Evolutionary conservation across 2,113 vertebrate genomes (phyloP), one percentile per base, ranked within the genome.

Genomic region (Sylvilagus bachmani): DNA sequence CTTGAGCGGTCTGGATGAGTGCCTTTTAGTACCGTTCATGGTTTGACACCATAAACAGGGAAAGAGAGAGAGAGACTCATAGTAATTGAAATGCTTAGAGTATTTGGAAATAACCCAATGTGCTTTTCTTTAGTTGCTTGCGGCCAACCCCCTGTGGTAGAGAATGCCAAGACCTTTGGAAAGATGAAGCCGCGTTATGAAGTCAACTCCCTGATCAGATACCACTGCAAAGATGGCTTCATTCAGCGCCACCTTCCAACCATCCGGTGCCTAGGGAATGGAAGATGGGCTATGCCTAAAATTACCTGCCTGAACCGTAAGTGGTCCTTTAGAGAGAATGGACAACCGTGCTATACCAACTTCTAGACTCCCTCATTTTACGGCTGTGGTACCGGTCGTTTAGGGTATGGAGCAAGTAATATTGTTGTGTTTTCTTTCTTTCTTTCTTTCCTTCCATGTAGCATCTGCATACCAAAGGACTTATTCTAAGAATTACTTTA

Each of bases 281-380:
- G 99, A 91, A 98, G 96, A 95, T 99, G 99, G 99, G 99, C 99
- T 66, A 93, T 98, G 91, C 99, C 99, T 86, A 99, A 99, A 98
- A 99, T 99, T 95, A 98, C 98, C 98, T 99, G 99, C 98, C 98
- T 99, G 98, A 99, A 98, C 96, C 99, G 99, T 99, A 98, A 99
- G 99, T 99, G 96, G 90, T 94, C 89, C 94, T 96, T 96, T 95
- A 98, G 83, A 97, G 91, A 61, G 95, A 97, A 82, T 51, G 92
- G 53, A 83, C 96, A 93, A 22, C 96, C 94, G 10, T 97, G 97
- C 96, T 71, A 51, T 98, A 94, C 75, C 94, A 62, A 62, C 89
- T 62, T 84, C 96, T 98, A 98, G 95, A 83, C 93, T 61, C 17
- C 49, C 73, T 74, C 97, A 71, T 96, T 97, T 97, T 96, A 84